These are phyloP conservation scores for Dicrurus megarhynchus DNA, from an alignment of 2,113 vertebrate species.

Conservation along the genomic window DNA sequence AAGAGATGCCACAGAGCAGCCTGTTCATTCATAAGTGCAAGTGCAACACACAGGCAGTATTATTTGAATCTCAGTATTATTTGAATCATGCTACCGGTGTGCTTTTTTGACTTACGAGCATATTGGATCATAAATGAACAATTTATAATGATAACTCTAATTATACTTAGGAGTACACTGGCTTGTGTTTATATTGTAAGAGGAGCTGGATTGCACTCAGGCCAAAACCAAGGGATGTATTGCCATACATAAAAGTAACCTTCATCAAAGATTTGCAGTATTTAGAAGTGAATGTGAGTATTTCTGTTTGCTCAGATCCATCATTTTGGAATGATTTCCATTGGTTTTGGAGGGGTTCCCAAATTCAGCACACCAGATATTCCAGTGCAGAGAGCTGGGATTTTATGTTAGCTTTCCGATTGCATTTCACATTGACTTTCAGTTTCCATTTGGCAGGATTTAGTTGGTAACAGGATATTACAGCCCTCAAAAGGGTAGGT, in stretches of 20 bases:
- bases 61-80: neutral
- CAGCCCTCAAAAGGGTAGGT: neutral
- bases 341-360: neutral
- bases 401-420: neutral
- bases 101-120: neutral
- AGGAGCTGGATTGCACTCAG: neutral
- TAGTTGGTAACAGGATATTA: neutral
- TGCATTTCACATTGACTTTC: neutral
- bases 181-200: slow-evolving; percentile 17
- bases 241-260: neutral
- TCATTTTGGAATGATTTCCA: neutral
- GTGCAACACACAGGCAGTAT: neutral
- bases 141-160: neutral
- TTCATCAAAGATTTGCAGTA: neutral
- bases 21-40: slow-evolving; percentile 10
- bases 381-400: neutral
- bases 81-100: neutral
- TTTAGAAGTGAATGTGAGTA: neutral
- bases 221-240: neutral
- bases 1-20: neutral
- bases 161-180: slow-evolving; percentile 39
- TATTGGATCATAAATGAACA: slow-evolving; percentile 23
- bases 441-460: neutral
- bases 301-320: neutral
- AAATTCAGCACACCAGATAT: neutral